Evolutionary conservation across 2,888 invertebrate species (phyloP).

Genomic region (Anthophora plumipes): DNA sequence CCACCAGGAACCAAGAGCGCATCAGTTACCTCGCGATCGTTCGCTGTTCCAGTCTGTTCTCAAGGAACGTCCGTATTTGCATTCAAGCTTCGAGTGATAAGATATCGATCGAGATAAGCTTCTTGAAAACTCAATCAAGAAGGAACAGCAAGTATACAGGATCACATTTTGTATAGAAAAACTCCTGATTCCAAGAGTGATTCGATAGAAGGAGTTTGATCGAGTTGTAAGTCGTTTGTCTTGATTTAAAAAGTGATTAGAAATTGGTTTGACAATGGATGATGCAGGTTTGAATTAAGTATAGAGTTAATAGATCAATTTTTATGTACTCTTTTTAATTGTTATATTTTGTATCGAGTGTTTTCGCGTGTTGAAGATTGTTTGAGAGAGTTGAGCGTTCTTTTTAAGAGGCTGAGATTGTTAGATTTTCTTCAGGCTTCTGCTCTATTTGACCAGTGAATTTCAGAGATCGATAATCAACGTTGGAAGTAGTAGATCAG

Average conservation of each 20-base stretch:
- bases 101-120: background rate
- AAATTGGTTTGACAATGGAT: too few species aligned
- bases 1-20: constrained; percentile 78
- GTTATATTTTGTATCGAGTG: too few species aligned
- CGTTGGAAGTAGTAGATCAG: background rate
- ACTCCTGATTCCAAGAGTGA: background rate
- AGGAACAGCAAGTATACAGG: background rate
- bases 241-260: background rate
- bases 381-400: too few species aligned
- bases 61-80: constrained; percentile 24
- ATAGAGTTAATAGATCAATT: too few species aligned
- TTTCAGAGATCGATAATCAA: too few species aligned
- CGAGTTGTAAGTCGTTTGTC: background rate
- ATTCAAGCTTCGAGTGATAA: background rate
- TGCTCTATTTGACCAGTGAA: too few species aligned
- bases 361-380: too few species aligned
- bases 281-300: too few species aligned
- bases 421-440: too few species aligned
- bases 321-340: too few species aligned
- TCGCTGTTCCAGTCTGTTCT: constrained; percentile 78
- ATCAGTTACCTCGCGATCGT: constrained; percentile 81
- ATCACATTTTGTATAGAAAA: too few species aligned
- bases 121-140: background rate
- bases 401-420: too few species aligned
- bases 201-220: background rate